Conservation (phyloP, 2,113 vertebrate genomes). For the Myiopsitta monachus region DNA sequence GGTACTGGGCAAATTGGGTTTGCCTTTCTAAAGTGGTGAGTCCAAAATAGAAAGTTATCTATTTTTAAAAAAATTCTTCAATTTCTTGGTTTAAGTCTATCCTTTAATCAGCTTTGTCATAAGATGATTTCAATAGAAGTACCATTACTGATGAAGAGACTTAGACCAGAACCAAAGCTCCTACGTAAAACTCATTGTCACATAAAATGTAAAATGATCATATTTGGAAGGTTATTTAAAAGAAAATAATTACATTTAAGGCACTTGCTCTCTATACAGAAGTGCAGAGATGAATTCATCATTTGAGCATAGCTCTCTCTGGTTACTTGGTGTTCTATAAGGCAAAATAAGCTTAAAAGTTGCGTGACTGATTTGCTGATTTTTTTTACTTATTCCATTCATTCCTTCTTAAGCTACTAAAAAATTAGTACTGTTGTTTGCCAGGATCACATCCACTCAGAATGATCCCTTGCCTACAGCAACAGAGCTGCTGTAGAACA, state of each 20-base stretch:
- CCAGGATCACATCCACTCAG: not conserved
- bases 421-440: not conserved
- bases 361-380: not conserved
- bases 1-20: not conserved
- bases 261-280: not conserved
- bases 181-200: not conserved
- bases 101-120: not conserved
- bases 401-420: not conserved
- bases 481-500: not conserved
- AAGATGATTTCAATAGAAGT: not conserved
- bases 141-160: not conserved
- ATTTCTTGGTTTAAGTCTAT: not conserved
- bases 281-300: not conserved
- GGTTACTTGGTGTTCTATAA: not conserved
- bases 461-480: not conserved
- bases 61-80: not conserved
- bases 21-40: not conserved
- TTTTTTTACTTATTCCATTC: not conserved
- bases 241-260: not conserved
- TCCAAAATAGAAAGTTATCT: not conserved
- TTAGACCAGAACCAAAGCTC: not conserved
- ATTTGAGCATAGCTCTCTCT: not conserved
- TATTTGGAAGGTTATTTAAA: not conserved
- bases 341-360: not conserved
- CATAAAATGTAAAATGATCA: not conserved